A percentile compares a stretch with the other conserved stretches of the same genome.
Conservation (phyloP, 2,113 vertebrate species). For the Edolisoma coerulescens region DNA sequence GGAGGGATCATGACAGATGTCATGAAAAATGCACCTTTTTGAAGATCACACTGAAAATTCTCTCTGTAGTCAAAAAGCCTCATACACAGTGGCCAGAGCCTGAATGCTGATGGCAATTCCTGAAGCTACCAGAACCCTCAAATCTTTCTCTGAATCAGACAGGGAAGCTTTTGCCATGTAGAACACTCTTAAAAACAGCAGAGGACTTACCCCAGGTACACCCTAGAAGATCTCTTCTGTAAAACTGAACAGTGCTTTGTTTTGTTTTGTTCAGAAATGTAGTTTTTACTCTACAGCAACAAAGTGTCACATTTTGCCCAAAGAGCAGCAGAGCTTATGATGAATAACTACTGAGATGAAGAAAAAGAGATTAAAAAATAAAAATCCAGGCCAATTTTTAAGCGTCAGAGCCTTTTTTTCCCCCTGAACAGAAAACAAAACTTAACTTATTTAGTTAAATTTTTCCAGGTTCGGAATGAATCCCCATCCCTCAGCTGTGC, state of each 20-base stretch:
- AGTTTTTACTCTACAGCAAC: background rate
- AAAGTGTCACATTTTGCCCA: background rate
- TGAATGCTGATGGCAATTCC: background rate
- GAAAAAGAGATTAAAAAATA: background rate
- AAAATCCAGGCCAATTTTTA: background rate
- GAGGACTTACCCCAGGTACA: background rate
- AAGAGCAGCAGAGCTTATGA: background rate
- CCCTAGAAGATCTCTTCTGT: background rate
- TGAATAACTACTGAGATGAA: background rate
- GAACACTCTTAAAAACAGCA: background rate
- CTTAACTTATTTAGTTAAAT: background rate
- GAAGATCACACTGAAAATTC: constrained; percentile 14
- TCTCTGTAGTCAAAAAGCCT: background rate
- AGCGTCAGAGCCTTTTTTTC: background rate
- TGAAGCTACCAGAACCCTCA: background rate
- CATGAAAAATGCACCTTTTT: background rate
- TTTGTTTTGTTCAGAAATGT: background rate
- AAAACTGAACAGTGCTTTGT: background rate
- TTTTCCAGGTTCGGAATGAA: constrained; percentile 18
- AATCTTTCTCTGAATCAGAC: background rate
- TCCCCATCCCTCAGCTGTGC: background rate
- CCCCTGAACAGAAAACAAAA: background rate
- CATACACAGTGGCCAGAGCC: background rate
- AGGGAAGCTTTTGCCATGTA: background rate
- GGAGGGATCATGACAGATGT: background rate